Evolutionary conservation across 2,797 vertebrate genomes (phyloP).

Genomic region (Poecile montanus): DNA sequence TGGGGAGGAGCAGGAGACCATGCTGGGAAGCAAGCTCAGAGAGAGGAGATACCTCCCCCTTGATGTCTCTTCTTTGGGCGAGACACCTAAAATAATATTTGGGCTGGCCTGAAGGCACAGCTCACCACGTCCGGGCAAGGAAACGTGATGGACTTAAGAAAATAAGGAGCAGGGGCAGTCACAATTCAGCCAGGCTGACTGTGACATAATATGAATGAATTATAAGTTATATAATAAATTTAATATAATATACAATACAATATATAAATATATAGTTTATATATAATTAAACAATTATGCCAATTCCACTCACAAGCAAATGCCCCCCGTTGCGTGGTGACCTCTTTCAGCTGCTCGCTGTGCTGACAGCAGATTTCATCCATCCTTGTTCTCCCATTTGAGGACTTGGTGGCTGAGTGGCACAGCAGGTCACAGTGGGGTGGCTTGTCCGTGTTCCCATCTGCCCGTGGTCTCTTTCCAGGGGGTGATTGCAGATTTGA

Average conservation of each 20-base stretch:
- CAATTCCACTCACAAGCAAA: background rate
- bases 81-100: slow-evolving; percentile 58
- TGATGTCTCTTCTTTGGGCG: background rate
- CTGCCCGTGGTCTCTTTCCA: slow-evolving; percentile 9
- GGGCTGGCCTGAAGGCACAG: background rate
- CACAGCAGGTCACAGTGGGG: accelerated
- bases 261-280: background rate
- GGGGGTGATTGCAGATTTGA: slow-evolving; percentile 90
- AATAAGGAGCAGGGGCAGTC: background rate
- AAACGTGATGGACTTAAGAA: background rate
- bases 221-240: background rate
- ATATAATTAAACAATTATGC: accelerated
- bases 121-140: accelerated
- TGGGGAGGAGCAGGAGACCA: background rate
- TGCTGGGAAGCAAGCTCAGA: background rate
- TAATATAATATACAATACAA: background rate
- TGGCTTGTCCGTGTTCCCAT: background rate
- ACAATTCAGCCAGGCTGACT: background rate
- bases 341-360: background rate
- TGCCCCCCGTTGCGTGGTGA: background rate
- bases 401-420: accelerated
- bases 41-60: background rate
- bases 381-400: background rate
- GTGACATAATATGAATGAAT: background rate
- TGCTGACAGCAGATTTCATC: background rate